Conservation (phyloP, 2,797 vertebrate species). For the Gymnothorax javanicus region DNA sequence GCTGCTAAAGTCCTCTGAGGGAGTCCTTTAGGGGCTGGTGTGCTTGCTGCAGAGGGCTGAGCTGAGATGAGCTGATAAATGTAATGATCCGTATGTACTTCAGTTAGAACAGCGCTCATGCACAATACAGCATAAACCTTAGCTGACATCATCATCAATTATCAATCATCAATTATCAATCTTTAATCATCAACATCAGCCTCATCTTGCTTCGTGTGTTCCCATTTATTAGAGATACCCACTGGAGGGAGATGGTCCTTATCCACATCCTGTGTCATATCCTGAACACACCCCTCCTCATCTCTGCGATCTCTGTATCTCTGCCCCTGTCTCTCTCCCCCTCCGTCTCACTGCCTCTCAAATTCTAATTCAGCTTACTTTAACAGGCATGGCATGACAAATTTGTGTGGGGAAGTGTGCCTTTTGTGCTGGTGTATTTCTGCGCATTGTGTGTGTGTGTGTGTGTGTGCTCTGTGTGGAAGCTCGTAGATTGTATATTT, state of each 20-base stretch:
- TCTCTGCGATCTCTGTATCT: constrained; percentile 10
- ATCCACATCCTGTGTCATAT: constrained; percentile 36
- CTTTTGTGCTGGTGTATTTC: too few species aligned
- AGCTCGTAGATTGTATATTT: too few species aligned
- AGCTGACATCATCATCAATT: background rate
- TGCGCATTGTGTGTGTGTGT: too few species aligned
- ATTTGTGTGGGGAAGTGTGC: too few species aligned
- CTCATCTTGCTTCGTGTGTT: background rate
- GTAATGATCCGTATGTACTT: constrained; percentile 42
- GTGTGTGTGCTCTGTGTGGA: too few species aligned
- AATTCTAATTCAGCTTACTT: too few species aligned
- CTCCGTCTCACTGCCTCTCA: too few species aligned
- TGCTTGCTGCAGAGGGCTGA: constrained; percentile 40
- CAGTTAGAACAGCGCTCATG: too few species aligned
- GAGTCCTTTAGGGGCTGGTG: constrained; percentile 50
- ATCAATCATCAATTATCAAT: constrained; percentile 4
- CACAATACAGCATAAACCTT: too few species aligned
- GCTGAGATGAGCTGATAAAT: constrained; percentile 58
- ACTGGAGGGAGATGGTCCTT: constrained; percentile 51
- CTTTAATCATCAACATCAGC: background rate
- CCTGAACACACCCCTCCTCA: background rate
- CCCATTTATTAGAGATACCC: background rate
- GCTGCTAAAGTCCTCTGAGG: constrained; percentile 60
- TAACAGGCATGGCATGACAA: too few species aligned
- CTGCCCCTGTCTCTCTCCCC: constrained; percentile 14